phyloP scores from a whole-genome alignment of 2,797 vertebrate genomes.

The Neostethus bicornis region DNA sequence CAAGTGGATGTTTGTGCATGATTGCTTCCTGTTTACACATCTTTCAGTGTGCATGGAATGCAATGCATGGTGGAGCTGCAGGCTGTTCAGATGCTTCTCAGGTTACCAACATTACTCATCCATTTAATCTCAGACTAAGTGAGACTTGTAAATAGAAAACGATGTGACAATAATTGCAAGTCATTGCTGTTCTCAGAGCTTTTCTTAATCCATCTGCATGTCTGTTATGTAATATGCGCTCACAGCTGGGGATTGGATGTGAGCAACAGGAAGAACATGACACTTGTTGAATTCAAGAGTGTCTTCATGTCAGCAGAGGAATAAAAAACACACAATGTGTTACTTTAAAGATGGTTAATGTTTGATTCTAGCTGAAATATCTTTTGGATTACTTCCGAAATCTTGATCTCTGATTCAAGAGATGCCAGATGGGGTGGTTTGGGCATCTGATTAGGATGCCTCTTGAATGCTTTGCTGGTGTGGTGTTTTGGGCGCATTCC shows the following conservation, averaged over 20 bases:
- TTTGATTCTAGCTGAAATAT: neutral
- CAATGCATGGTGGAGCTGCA: no score
- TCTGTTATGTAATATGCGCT: slow-evolving; percentile 33
- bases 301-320: neutral
- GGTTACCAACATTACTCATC: neutral
- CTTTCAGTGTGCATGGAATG: slow-evolving; percentile 1
- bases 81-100: no score
- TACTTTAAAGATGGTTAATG: slow-evolving; percentile 12
- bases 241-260: slow-evolving; percentile 35
- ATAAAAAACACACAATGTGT: slow-evolving; percentile 5
- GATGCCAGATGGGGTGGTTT: no score
- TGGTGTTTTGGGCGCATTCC: no score
- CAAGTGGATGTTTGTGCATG: neutral
- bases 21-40: neutral
- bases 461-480: no score
- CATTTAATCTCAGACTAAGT: no score
- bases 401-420: no score
- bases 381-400: neutral
- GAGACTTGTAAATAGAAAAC: slow-evolving; percentile 3
- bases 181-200: slow-evolving; percentile 18
- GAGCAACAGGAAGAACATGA: neutral
- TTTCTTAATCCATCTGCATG: slow-evolving; percentile 56
- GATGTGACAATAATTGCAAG: slow-evolving; percentile 2
- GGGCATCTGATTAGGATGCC: no score
- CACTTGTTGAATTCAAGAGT: slow-evolving; percentile 4